Evolutionary conservation across 2,888 invertebrate species (phyloP).

Genomic region (Thera britannica): DNA sequence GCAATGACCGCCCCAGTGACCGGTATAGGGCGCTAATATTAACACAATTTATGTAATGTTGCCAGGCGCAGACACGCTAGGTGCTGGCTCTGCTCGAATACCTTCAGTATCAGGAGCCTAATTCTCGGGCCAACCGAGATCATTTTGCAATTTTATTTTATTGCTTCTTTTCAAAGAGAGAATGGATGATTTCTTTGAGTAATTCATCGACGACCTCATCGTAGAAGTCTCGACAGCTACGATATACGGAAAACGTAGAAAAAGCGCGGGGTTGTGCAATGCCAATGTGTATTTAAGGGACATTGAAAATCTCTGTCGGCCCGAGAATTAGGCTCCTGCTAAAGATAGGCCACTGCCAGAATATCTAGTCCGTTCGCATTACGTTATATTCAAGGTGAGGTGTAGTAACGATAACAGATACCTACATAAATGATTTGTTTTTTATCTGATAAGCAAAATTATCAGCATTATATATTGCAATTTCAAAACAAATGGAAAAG

Average conservation of each 20-base stretch:
- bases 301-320: no score
- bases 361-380: conserved; percentile 36
- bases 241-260: no score
- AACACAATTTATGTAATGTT: conserved; percentile 27
- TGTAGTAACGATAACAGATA: conserved; percentile 16
- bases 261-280: no score
- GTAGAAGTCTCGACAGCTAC: no score
- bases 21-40: conserved; percentile 61
- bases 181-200: no score
- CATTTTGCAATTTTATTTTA: no score
- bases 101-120: conserved; percentile 14
- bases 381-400: conserved; percentile 36
- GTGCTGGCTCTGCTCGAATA: conserved; percentile 40
- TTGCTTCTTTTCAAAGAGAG: no score
- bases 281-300: no score
- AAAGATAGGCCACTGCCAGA: conserved; percentile 40
- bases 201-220: no score
- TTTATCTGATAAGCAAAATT: conserved; percentile 15
- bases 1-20: conserved; percentile 75
- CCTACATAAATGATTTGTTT: neutral
- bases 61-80: conserved; percentile 48
- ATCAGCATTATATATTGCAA: conserved; percentile 1
- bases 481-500: conserved; percentile 4
- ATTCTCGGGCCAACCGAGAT: no score
- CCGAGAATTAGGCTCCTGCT: neutral